phyloP scores from a whole-genome alignment of 2,797 vertebrate genomes.

The Squalus acanthias region DNA sequence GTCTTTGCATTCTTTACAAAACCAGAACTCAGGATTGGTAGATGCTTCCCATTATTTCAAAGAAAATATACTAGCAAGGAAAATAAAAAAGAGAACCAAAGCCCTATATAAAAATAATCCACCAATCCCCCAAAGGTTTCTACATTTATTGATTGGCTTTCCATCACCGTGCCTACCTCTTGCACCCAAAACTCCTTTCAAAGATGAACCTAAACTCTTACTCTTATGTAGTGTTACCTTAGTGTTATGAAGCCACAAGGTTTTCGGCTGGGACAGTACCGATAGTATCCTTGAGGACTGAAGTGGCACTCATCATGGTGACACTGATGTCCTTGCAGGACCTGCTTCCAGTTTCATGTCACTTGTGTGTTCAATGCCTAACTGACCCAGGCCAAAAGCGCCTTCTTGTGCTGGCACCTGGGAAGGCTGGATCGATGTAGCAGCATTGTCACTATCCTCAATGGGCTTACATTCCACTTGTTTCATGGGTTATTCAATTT shows the following conservation, averaged over 20 bases:
- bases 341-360: not conserved
- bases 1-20: not conserved
- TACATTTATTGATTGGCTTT: not conserved
- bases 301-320: not conserved
- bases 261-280: not conserved
- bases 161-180: not conserved
- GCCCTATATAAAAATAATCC: not conserved
- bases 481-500: not conserved
- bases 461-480: not conserved
- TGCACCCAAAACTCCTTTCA: not conserved
- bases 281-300: not conserved
- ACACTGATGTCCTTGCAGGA: not conserved
- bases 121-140: not conserved
- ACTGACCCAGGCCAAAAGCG: not conserved
- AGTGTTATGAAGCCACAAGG: not conserved
- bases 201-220: not conserved
- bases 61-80: not conserved
- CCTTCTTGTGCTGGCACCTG: not conserved
- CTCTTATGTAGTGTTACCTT: not conserved
- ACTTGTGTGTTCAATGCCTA: not conserved
- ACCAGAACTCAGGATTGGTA: not conserved
- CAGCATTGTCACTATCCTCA: not conserved
- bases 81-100: not conserved
- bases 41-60: not conserved
- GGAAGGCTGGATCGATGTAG: not conserved